These are phyloP conservation scores for Ryuthela nishihirai DNA, from an alignment of 2,888 invertebrate species.

Conservation along the genomic window DNA sequence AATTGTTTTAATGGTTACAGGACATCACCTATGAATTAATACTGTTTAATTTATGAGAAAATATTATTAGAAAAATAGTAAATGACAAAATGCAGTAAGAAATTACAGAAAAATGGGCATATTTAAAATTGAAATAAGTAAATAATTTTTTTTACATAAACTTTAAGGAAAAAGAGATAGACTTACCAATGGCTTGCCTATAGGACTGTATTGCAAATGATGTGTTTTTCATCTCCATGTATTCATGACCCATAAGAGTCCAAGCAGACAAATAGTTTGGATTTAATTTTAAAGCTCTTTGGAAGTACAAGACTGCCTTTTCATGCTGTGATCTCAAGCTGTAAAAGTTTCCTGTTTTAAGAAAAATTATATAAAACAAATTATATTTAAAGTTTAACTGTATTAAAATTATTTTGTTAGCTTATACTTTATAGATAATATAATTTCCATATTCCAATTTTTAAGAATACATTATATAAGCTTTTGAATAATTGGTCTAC, in stretches of 20 bases:
- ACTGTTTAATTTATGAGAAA: neutral
- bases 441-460: no score
- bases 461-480: no score
- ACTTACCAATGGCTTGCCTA: conserved; percentile 84
- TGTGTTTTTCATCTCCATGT: conserved; percentile 97
- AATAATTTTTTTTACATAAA: neutral
- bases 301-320: conserved; percentile 96
- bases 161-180: neutral
- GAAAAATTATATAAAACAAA: no score
- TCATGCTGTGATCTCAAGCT: conserved; percentile 73
- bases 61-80: conserved; percentile 6
- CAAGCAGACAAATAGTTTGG: conserved; percentile 93
- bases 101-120: conserved; percentile 1
- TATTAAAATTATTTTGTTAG: no score
- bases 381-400: no score
- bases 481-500: no score
- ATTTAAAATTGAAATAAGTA: no score
- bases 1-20: no score
- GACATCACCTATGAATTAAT: no score
- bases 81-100: conserved; percentile 1
- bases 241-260: conserved; percentile 98
- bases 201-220: conserved; percentile 99
- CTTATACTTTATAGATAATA: no score
- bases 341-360: conserved; percentile 43
- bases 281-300: conserved; percentile 87